Evolutionary conservation across 2,888 invertebrate genomes (phyloP), one percentile per base, ranked within the genome.

Genomic region (Ceramica pisi): DNA sequence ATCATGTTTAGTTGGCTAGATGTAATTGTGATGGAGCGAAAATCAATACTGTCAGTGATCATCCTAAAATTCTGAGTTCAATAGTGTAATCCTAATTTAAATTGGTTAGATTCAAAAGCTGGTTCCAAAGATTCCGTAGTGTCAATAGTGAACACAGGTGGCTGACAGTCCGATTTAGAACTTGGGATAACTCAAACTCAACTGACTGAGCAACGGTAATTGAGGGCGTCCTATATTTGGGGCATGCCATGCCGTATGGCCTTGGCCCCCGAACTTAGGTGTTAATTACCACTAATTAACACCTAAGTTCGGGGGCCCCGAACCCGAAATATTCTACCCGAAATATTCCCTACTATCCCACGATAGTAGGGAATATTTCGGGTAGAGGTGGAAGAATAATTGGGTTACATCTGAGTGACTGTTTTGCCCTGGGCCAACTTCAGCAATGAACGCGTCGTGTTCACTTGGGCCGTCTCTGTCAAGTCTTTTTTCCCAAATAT

Each of bases 161-260:
- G 67, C 50, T 16, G 19, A 38, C 12, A 26, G 23, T 5, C 26
- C 44, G 21, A 50, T 67, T 74, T 72, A 21, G 66, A 57, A 23
- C 14, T 66, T 16, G n/a, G 1, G 16, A 35, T 50, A 19, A n/a
- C n/a, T n/a, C n/a, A n/a, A n/a, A n/a, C n/a, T n/a, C n/a, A 46
- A 50, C 31, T 26, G 21, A 57, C 67, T 57, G 50, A 46, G 35
- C 23, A 56, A 26, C n/a, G n/a, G 56, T 65, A 53, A 56, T 65
- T 65, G 55, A 71, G 55, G 41, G 23, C 65, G 31, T 73, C 23
- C 31, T 73, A 31, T 50, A 65, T 56, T 73, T 63, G 53, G 14
- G 62, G 23, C 19, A 62, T 19, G 31, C 48, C 19, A 62, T 19
- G 31, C 48, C n/a, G 2, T 41, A n/a, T 23, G 62, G 41, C 70